phyloP scores from a whole-genome alignment of 2,113 vertebrate genomes.

The Mustelus asterias region DNA sequence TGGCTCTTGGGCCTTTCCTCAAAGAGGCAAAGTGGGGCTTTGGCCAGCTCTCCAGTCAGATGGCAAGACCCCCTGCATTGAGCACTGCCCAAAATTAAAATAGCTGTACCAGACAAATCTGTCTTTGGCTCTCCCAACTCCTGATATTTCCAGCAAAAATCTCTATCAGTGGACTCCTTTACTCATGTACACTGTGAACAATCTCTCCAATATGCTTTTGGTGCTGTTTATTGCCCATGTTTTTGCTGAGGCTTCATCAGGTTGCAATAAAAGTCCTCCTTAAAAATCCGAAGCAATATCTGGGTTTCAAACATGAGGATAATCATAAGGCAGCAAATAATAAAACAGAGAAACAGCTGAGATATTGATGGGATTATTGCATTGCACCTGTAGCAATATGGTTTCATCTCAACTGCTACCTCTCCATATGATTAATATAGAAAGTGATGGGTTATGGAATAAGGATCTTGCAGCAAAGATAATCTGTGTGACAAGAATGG shows the following conservation, averaged over 20 bases:
- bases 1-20: too few species aligned
- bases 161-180: background rate
- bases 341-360: background rate
- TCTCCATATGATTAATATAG: background rate
- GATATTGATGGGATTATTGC: slow-evolving; percentile 4
- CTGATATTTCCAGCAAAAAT: background rate
- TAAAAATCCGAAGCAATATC: background rate
- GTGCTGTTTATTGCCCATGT: background rate
- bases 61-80: too few species aligned
- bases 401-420: background rate
- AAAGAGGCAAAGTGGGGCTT: too few species aligned
- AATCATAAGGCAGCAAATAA: background rate
- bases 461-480: background rate
- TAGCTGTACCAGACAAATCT: background rate
- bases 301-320: background rate
- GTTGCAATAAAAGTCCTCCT: background rate
- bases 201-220: background rate
- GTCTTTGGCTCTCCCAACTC: background rate
- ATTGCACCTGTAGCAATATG: background rate
- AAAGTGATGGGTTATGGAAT: background rate
- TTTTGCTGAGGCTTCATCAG: background rate
- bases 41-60: too few species aligned
- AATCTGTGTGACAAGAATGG: background rate
- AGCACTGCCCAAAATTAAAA: background rate
- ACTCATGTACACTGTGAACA: background rate